phyloP scores from a whole-genome alignment of 2,113 vertebrate genomes.

The Malurus cyaneus region DNA sequence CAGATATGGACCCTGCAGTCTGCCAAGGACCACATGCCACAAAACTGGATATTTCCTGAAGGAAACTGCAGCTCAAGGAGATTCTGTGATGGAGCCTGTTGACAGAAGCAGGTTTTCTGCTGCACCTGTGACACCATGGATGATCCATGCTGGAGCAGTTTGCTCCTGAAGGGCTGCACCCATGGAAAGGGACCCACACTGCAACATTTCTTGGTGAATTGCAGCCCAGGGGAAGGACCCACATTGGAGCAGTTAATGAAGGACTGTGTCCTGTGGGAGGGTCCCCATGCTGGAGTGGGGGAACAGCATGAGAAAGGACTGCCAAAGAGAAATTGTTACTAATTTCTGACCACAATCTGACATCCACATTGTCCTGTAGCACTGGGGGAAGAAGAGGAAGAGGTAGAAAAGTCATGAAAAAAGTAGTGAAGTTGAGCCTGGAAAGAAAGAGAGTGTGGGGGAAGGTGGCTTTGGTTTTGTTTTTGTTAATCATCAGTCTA shows the following conservation, averaged over 20 bases:
- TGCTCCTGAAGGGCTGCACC: background rate
- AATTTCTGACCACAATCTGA: background rate
- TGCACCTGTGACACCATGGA: background rate
- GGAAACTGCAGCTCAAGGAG: background rate
- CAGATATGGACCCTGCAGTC: background rate
- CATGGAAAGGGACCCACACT: fast-evolving
- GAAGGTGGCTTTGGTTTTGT: background rate
- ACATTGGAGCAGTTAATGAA: background rate
- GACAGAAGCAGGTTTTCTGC: background rate
- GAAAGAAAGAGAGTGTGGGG: background rate
- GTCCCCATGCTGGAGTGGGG: background rate
- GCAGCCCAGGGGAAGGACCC: background rate
- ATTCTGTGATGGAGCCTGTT: background rate
- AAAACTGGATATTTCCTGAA: background rate
- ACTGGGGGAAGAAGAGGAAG: background rate
- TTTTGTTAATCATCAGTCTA: background rate
- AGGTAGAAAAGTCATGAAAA: background rate
- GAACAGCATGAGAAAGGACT: background rate
- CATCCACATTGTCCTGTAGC: background rate
- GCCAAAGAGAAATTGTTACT: background rate
- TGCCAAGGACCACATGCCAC: fast-evolving
- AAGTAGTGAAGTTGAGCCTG: background rate
- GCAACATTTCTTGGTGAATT: background rate
- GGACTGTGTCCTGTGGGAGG: background rate
- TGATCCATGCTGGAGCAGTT: fast-evolving